phyloP scores from a whole-genome alignment of 23 tunicate genomes.

The Botrylloides violaceus region DNA sequence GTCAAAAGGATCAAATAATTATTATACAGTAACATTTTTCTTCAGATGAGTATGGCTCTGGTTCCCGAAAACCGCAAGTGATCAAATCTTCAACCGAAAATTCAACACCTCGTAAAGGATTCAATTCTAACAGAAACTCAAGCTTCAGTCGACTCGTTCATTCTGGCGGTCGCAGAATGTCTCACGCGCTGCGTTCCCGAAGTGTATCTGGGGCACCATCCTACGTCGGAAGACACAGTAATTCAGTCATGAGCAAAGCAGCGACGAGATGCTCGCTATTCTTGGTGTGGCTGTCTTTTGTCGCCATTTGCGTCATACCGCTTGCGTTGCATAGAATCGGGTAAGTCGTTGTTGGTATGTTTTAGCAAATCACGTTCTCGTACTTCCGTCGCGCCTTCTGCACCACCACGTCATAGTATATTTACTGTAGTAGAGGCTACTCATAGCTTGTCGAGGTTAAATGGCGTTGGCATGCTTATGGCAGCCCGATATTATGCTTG shows the following conservation, averaged over 20 bases:
- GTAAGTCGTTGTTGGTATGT: background rate
- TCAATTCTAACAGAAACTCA: background rate
- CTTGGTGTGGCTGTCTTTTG: conserved; percentile 33
- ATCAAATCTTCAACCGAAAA: background rate
- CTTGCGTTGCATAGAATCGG: conserved; percentile 11
- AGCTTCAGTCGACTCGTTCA: conserved; percentile 8
- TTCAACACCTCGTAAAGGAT: conserved; percentile 1
- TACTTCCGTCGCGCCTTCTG: no score
- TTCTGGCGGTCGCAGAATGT: conserved; percentile 8
- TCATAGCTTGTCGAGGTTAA: no score
- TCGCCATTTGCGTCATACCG: conserved; percentile 35
- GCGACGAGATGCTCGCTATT: conserved; percentile 25
- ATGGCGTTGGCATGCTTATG: no score
- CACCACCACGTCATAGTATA: no score
- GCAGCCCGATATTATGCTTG: no score
- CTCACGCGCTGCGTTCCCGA: conserved; percentile 33
- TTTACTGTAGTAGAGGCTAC: no score
- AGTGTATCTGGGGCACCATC: conserved; percentile 17
- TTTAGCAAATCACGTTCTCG: no score
- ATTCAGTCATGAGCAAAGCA: conserved; percentile 58
- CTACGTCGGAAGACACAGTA: conserved; percentile 80
- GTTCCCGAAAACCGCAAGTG: conserved; percentile 4
- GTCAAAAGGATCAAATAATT: no score
- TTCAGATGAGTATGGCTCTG: conserved; percentile 1
- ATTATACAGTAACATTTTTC: no score